These are phyloP conservation scores for Mizuhopecten yessoensis DNA, from an alignment of 1,140 invertebrate genomes.

Conservation along the genomic window DNA sequence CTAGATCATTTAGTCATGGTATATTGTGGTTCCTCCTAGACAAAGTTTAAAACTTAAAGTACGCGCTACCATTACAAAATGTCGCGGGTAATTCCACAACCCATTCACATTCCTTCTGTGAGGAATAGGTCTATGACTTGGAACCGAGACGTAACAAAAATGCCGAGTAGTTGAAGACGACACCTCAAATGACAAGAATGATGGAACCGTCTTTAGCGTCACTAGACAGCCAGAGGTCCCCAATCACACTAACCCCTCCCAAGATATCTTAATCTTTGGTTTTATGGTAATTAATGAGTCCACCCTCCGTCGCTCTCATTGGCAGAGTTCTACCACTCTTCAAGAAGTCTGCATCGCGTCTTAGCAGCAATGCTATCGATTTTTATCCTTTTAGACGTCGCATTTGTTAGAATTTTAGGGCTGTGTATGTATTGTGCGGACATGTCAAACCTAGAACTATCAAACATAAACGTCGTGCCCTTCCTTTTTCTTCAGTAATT, in stretches of 20 bases:
- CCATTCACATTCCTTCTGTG: constrained; percentile 14
- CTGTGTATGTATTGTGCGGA: neutral
- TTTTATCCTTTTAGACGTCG: neutral
- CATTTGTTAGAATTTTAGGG: neutral
- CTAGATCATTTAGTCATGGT: neutral
- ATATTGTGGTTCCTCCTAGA: neutral
- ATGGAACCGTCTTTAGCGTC: neutral
- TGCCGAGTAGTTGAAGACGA: neutral
- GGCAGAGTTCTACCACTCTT: neutral
- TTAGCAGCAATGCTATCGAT: neutral
- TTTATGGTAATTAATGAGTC: neutral
- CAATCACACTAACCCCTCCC: constrained; percentile 36
- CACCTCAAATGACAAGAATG: neutral
- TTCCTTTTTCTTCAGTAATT: neutral
- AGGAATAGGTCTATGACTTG: neutral
- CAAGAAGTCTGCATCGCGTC: neutral
- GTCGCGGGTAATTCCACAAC: neutral
- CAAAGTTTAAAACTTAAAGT: constrained; percentile 29
- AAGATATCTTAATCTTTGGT: constrained; percentile 25
- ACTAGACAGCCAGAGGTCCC: neutral
- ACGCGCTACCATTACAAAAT: neutral
- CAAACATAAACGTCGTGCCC: neutral
- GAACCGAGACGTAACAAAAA: no score
- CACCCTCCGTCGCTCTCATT: constrained; percentile 3
- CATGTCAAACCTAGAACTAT: neutral